Percentiles rank a stretch among this genome's conserved stretches.
Evolutionary conservation across 2,797 vertebrate genomes (phyloP).

Genomic region (Acridotheres tristis): DNA sequence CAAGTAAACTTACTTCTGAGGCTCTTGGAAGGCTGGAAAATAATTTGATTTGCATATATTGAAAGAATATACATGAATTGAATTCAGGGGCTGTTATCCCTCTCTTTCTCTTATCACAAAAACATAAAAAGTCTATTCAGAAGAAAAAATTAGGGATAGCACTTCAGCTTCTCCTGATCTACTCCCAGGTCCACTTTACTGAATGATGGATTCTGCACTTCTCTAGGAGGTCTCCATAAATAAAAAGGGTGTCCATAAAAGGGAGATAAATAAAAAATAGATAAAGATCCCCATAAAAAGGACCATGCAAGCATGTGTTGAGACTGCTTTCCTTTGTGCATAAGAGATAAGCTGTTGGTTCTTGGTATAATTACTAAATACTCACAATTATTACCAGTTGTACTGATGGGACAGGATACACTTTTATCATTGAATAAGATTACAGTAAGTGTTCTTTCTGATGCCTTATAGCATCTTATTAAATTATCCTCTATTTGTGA

Average conservation of each 20-base stretch:
- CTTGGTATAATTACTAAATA: not conserved
- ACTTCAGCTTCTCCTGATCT: not conserved
- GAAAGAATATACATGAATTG: not conserved
- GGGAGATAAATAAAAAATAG: not conserved
- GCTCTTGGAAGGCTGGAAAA: not conserved
- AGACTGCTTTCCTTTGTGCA: not conserved
- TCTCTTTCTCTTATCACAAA: not conserved
- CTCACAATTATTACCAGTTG: not conserved
- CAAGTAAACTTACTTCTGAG: not conserved
- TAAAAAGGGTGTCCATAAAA: not conserved
- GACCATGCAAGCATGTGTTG: not conserved
- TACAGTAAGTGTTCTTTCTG: not conserved
- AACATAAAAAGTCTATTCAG: not conserved
- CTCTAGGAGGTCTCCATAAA: not conserved
- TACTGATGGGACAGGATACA: not conserved
- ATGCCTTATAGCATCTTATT: not conserved
- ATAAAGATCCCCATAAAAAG: not conserved
- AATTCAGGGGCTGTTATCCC: not conserved
- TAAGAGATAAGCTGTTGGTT: not conserved
- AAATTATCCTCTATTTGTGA: not conserved
- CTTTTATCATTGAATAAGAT: not conserved
- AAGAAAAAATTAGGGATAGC: not conserved
- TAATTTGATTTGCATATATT: not conserved
- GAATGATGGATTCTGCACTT: not conserved
- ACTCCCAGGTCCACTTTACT: not conserved